Conservation (phyloP, 2,888 invertebrate genomes). For the Orchesella flavescens region DNA sequence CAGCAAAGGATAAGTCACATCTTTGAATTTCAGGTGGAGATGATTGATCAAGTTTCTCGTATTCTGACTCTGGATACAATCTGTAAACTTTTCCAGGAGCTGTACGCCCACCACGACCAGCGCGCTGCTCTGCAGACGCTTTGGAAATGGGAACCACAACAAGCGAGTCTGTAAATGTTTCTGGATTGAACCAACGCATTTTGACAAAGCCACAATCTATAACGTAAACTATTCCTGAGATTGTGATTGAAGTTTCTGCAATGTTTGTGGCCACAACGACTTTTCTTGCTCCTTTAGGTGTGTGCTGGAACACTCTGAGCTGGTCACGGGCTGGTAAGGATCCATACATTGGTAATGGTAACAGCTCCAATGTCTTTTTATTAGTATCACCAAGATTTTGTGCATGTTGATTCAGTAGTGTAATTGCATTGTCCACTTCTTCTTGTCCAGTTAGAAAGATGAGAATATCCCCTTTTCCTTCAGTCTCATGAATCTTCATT, state of each 20-base stretch:
- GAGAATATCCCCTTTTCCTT: slow-evolving; percentile 87
- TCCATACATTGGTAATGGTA: too few species aligned
- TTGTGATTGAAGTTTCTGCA: slow-evolving; percentile 75
- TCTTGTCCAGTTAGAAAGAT: slow-evolving; percentile 96
- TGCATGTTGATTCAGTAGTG: slow-evolving; percentile 92
- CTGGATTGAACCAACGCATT: slow-evolving; percentile 73
- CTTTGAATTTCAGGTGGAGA: slow-evolving; percentile 78
- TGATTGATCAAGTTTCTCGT: slow-evolving; percentile 72
- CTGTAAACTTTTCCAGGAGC: slow-evolving; percentile 74
- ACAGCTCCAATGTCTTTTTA: too few species aligned
- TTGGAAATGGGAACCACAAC: slow-evolving; percentile 73
- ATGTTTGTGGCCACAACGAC: slow-evolving; percentile 74
- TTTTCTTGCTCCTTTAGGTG: slow-evolving; percentile 98
- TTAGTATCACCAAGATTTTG: too few species aligned
- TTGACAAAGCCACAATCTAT: slow-evolving; percentile 74
- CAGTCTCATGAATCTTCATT: slow-evolving; percentile 86
- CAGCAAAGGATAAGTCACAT: slow-evolving; percentile 84
- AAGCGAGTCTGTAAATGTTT: slow-evolving; percentile 36
- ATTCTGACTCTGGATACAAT: slow-evolving; percentile 73
- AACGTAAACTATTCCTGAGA: slow-evolving; percentile 74
- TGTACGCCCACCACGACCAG: slow-evolving; percentile 74
- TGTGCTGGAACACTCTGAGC: slow-evolving; percentile 97
- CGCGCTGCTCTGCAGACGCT: slow-evolving; percentile 74
- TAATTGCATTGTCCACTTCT: slow-evolving; percentile 98
- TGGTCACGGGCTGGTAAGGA: slow-evolving; percentile 98